Conservation (phyloP, 2,113 vertebrate genomes). For the Petrocephalus zakoni region DNA sequence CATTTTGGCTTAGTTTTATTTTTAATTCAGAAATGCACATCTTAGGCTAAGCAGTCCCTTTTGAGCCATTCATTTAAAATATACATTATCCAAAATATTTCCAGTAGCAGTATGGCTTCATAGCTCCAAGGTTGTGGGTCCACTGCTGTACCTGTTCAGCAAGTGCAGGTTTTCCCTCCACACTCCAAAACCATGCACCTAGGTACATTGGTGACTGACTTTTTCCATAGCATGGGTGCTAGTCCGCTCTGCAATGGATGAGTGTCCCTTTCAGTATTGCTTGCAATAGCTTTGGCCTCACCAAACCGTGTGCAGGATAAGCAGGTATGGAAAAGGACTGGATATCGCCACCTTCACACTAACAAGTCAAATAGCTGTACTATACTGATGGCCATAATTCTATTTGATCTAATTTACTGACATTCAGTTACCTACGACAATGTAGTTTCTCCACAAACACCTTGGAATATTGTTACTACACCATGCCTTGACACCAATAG, state of each 20-base stretch:
- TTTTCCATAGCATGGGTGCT: not conserved
- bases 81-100: not conserved
- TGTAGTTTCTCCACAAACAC: not conserved
- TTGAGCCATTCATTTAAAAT: not conserved
- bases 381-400: not conserved
- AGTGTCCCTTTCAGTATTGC: not conserved
- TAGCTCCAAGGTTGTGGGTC: not conserved
- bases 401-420: not conserved
- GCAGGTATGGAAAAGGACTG: not conserved
- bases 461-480: not conserved
- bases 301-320: not conserved
- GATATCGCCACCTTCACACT: not conserved
- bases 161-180: not conserved
- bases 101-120: not conserved
- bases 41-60: not conserved
- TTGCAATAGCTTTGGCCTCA: not conserved
- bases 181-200: not conserved
- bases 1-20: not conserved
- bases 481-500: not conserved
- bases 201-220: not conserved
- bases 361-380: not conserved
- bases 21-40: not conserved
- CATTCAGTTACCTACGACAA: not conserved
- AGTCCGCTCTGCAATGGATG: not conserved
- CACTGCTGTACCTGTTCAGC: not conserved